These are phyloP conservation scores for Chymomyza caudatula DNA, from an alignment of 2,888 invertebrate species.

Conservation along the genomic window DNA sequence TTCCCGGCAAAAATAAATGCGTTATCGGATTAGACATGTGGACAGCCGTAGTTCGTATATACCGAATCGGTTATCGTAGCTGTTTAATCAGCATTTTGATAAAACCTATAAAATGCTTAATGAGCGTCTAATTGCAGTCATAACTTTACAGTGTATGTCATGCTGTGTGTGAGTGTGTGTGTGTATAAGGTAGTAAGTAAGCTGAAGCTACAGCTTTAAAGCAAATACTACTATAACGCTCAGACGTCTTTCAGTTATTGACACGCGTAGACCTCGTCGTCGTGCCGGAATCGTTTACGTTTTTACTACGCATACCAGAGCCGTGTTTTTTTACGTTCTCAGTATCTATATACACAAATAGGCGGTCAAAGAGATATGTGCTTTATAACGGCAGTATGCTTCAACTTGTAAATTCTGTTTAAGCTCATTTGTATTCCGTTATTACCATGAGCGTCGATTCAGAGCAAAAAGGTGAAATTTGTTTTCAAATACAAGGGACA, in stretches of 20 bases:
- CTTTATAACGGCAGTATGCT: neutral
- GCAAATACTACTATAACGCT: conserved; percentile 17
- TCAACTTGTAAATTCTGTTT: neutral
- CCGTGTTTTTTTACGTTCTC: no score
- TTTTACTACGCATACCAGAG: neutral
- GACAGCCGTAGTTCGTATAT: conserved; percentile 22
- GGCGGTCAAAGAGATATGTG: neutral
- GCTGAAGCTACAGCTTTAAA: conserved; percentile 20
- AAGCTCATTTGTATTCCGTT: neutral
- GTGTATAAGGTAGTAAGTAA: neutral
- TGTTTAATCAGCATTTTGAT: conserved; percentile 41
- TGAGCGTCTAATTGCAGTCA: conserved; percentile 45
- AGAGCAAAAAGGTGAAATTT: neutral
- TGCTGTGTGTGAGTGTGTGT: neutral
- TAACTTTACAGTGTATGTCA: neutral
- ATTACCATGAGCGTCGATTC: neutral
- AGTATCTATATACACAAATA: neutral
- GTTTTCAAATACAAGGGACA: neutral
- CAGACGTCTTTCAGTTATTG: conserved; percentile 59
- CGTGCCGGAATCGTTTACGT: neutral
- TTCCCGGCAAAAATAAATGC: neutral
- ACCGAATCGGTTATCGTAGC: conserved; percentile 16
- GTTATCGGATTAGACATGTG: conserved; percentile 4
- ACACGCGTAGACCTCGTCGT: conserved; percentile 37
- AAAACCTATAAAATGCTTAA: conserved; percentile 33